Percentiles rank a stretch among this genome's conserved stretches.
phyloP scores from a whole-genome alignment of 2,797 vertebrate genomes.

The Halcyon badia region DNA sequence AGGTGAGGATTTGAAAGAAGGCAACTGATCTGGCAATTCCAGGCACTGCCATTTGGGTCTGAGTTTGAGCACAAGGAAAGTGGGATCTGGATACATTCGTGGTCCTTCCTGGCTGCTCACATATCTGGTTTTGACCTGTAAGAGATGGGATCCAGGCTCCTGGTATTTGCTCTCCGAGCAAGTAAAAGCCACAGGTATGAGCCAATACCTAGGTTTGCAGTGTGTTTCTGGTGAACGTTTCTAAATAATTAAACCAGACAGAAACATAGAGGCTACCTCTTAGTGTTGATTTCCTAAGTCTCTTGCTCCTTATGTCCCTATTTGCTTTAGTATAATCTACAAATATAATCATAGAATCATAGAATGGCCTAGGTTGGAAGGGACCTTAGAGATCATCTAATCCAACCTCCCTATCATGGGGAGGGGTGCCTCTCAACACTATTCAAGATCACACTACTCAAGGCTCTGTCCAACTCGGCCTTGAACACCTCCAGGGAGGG shows the following conservation, averaged over 20 bases:
- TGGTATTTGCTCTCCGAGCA: accelerated
- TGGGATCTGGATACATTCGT: background rate
- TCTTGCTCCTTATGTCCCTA: background rate
- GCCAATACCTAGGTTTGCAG: accelerated
- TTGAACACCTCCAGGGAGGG: no score
- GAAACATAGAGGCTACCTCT: background rate
- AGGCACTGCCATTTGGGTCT: background rate
- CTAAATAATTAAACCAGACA: background rate
- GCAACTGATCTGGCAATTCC: background rate
- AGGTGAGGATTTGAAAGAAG: background rate
- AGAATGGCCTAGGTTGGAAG: no score
- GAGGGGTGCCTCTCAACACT: no score
- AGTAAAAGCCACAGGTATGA: background rate
- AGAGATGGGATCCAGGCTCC: accelerated
- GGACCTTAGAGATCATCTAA: no score
- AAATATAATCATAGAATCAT: background rate
- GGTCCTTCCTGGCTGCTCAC: background rate
- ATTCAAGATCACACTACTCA: no score
- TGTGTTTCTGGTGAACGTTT: background rate
- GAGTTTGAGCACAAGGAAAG: background rate
- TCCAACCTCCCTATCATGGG: no score
- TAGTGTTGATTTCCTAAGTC: background rate
- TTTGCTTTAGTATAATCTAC: background rate
- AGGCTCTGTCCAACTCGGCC: no score
- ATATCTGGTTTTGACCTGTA: background rate